A percentile compares a stretch with the other conserved stretches of the same genome.
Evolutionary conservation across 2,888 invertebrate genomes (phyloP).

Genomic region (Sturmia bella): DNA sequence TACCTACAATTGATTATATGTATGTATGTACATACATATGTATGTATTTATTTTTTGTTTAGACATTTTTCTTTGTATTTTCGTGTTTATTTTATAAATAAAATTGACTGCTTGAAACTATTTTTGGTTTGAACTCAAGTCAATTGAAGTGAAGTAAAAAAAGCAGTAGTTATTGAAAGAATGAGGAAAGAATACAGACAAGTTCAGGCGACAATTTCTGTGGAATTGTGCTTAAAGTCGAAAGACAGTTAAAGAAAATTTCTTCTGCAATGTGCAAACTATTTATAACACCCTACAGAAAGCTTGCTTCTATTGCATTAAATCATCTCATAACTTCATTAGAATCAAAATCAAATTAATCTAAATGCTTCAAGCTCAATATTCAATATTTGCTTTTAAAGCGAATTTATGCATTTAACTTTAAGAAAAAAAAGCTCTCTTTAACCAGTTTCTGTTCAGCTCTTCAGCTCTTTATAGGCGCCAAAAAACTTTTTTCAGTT

Average conservation of each 20-base stretch:
- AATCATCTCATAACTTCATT: too few species aligned
- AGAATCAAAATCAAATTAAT: too few species aligned
- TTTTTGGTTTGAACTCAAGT: constrained; percentile 48
- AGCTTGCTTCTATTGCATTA: too few species aligned
- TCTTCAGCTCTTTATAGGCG: too few species aligned
- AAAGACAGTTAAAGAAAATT: background rate
- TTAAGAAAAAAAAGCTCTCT: too few species aligned
- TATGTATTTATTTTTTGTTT: constrained; percentile 35
- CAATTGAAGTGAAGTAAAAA: constrained; percentile 18
- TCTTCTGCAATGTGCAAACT: background rate
- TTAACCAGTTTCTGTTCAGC: too few species aligned
- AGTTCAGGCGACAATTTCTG: constrained; percentile 59
- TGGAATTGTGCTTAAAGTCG: constrained; percentile 37
- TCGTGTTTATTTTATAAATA: constrained; percentile 56
- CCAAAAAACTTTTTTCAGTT: too few species aligned
- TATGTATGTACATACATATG: constrained; percentile 50
- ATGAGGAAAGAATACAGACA: constrained; percentile 42
- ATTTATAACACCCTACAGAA: background rate
- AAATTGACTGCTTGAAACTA: constrained; percentile 57
- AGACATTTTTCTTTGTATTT: constrained; percentile 30
- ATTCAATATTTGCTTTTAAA: too few species aligned
- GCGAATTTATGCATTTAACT: too few species aligned
- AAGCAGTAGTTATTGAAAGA: constrained; percentile 21
- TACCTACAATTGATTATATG: constrained; percentile 56
- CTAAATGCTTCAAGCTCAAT: too few species aligned